Evolutionary conservation across 23 tunicate species (phyloP).

Genomic region (Oikopleura dioica): DNA sequence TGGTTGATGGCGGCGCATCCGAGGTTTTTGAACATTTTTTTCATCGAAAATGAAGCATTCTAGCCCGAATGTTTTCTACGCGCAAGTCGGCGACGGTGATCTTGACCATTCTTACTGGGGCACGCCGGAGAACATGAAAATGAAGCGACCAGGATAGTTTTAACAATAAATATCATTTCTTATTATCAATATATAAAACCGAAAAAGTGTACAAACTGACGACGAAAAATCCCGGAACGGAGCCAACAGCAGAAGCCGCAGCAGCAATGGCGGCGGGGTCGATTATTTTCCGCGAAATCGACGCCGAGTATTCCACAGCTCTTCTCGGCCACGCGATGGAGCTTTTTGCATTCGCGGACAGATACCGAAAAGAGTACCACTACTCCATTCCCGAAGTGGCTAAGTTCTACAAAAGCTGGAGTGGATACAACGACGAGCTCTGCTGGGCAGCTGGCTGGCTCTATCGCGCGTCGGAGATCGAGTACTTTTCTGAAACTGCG

Average conservation of each 20-base stretch:
- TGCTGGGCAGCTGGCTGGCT: background rate
- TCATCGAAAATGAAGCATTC: background rate
- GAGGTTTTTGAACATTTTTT: background rate
- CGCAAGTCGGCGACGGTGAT: background rate
- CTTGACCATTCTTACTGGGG: slow-evolving; percentile 1
- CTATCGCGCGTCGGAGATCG: background rate
- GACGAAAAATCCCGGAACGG: background rate
- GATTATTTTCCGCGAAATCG: background rate
- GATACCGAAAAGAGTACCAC: slow-evolving; percentile 3
- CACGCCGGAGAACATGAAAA: background rate
- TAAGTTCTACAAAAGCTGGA: background rate
- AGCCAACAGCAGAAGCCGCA: slow-evolving; percentile 10
- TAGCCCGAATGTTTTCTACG: background rate
- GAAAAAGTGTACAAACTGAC: background rate
- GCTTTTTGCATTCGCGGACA: background rate
- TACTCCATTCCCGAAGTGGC: background rate
- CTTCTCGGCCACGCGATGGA: background rate
- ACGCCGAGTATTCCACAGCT: background rate
- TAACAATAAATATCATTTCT: background rate
- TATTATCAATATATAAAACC: background rate
- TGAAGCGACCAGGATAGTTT: slow-evolving; percentile 1
- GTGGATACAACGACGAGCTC: background rate
- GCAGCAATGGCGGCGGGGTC: slow-evolving; percentile 10
- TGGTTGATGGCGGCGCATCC: slow-evolving; percentile 13
- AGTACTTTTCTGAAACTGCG: background rate